Conservation (phyloP, 2,888 invertebrate species). For the Lamellibrachia columna region DNA sequence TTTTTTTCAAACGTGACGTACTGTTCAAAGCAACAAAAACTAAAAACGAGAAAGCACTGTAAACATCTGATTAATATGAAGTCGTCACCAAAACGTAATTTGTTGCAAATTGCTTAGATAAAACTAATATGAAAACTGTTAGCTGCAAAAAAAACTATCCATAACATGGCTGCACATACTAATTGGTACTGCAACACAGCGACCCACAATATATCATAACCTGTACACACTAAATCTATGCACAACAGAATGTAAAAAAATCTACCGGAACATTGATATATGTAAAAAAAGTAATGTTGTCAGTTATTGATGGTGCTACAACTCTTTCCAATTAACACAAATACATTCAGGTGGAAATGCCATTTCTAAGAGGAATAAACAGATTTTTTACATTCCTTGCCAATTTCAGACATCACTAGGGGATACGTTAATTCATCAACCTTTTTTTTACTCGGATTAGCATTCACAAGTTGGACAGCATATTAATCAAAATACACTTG, state of each 20-base stretch:
- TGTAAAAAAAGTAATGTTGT: background rate
- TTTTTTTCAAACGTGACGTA: too few species aligned
- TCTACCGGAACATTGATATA: background rate
- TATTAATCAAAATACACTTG: background rate
- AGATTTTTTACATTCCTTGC: background rate
- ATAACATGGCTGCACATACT: background rate
- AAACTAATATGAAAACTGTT: too few species aligned
- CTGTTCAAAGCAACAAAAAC: too few species aligned
- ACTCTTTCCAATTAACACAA: background rate
- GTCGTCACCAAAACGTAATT: too few species aligned
- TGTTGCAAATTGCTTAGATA: too few species aligned
- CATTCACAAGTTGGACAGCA: background rate
- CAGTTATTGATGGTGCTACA: background rate
- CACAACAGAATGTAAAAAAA: background rate
- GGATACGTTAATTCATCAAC: background rate
- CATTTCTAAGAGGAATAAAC: background rate
- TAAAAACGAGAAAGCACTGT: too few species aligned
- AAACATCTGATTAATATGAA: too few species aligned
- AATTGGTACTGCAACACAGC: background rate
- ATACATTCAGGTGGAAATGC: background rate
- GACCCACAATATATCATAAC: background rate
- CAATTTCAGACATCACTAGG: background rate
- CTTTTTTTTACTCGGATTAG: slow-evolving; percentile 1
- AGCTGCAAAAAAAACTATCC: background rate
- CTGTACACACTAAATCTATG: background rate